These are phyloP conservation scores for Polia nebulosa DNA, from an alignment of 2,888 invertebrate genomes.

Conservation along the genomic window DNA sequence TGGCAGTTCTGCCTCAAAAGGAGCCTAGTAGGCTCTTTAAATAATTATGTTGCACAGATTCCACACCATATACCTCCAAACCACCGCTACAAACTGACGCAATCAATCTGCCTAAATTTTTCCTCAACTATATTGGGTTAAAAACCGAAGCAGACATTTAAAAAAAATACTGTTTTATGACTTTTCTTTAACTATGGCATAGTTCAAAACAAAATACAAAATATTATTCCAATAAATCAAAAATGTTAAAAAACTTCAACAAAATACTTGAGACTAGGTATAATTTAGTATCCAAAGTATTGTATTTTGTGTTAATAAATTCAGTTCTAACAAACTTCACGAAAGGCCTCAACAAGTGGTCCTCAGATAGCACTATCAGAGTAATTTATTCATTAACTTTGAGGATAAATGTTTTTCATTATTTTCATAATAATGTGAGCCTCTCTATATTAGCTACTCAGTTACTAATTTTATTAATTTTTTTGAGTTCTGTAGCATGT, in stretches of 20 bases:
- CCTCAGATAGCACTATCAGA: slow-evolving; percentile 30
- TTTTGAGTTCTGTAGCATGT: no score
- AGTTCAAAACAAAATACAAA: slow-evolving; percentile 18
- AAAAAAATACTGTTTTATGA: no score
- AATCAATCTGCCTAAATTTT: no score
- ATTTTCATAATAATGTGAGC: background rate
- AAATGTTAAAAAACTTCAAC: slow-evolving; percentile 25
- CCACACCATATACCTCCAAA: no score
- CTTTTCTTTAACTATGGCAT: no score
- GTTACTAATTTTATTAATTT: background rate
- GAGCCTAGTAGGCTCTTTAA: no score
- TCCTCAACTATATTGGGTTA: no score
- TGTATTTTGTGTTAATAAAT: slow-evolving; percentile 44
- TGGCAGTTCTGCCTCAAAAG: no score
- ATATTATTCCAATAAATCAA: background rate
- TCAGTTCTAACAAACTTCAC: slow-evolving; percentile 32
- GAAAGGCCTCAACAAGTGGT: slow-evolving; percentile 21
- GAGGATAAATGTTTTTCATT: slow-evolving; percentile 8
- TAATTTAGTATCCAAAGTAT: slow-evolving; percentile 45
- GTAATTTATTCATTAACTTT: slow-evolving; percentile 51
- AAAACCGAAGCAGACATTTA: no score
- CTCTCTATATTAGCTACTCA: background rate
- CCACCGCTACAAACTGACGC: no score
- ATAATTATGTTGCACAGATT: no score
- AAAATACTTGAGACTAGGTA: slow-evolving; percentile 32